Evolutionary conservation across 2,797 vertebrate genomes (phyloP).

Genomic region (Lacerta bilineata): DNA sequence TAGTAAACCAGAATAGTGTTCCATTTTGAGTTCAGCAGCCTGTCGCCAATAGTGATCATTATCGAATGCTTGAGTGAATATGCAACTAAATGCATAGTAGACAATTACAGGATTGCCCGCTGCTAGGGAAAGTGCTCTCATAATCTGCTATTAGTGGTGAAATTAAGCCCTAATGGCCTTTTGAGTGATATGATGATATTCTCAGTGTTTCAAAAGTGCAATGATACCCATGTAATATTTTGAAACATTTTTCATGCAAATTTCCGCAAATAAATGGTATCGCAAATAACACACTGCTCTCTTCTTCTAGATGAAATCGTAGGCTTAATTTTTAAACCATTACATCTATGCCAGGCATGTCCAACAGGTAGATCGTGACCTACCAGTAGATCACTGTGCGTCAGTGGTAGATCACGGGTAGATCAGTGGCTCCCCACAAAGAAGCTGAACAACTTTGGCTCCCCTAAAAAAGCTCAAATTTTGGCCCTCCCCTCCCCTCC

Average conservation of each 20-base stretch:
- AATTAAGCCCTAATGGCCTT: conserved; percentile 28
- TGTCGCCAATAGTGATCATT: conserved; percentile 15
- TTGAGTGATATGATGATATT: conserved; percentile 27
- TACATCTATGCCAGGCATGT: background rate
- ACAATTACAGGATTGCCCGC: conserved; percentile 19
- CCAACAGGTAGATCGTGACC: too few relatives aligned
- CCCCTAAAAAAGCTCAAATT: too few relatives aligned
- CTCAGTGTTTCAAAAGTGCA: background rate
- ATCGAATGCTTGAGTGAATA: background rate
- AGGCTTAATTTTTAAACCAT: background rate
- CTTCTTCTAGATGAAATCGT: background rate
- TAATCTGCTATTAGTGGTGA: conserved; percentile 19
- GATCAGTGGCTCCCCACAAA: too few relatives aligned
- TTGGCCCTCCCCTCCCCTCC: too few relatives aligned
- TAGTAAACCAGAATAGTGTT: conserved; percentile 13
- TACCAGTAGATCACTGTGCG: too few relatives aligned
- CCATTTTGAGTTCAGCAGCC: conserved; percentile 13
- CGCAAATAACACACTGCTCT: background rate
- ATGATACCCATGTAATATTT: background rate
- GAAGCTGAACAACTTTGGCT: too few relatives aligned
- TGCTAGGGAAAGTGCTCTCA: conserved; percentile 29
- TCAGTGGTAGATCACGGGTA: too few relatives aligned
- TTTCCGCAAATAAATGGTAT: background rate
- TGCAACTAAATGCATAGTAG: background rate
- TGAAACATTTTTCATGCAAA: background rate